Percentiles rank a stretch among this genome's conserved stretches.
These are phyloP conservation scores for Synanthedon vespiformis DNA, from an alignment of 2,888 invertebrate species.

Conservation along the genomic window DNA sequence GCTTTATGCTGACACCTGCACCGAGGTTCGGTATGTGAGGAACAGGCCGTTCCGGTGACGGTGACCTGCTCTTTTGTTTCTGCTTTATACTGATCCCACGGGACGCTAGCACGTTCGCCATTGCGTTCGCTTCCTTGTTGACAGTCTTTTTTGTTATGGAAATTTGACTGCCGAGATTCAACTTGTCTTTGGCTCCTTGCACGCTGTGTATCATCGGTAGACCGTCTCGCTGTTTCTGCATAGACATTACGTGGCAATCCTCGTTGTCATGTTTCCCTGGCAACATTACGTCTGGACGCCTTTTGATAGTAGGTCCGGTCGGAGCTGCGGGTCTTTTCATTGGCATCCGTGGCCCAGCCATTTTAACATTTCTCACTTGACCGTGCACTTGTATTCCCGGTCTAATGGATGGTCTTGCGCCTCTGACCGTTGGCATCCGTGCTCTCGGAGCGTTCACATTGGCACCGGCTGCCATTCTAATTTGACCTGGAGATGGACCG, in stretches of 20 bases:
- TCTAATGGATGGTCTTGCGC: constrained; percentile 40
- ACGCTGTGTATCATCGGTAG: constrained; percentile 81
- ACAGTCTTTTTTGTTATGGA: constrained; percentile 75
- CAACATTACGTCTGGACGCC: constrained; percentile 73
- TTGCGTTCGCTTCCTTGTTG: constrained; percentile 79
- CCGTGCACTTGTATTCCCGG: constrained; percentile 57
- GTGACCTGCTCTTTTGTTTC: constrained; percentile 67
- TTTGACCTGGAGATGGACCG: constrained; percentile 38
- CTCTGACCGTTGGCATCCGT: constrained; percentile 43
- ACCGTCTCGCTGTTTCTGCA: constrained; percentile 79
- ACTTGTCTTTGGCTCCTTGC: constrained; percentile 72
- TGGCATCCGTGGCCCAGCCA: constrained; percentile 46
- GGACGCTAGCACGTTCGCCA: constrained; percentile 81
- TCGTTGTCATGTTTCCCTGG: constrained; percentile 80
- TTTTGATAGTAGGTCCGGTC: constrained; percentile 43
- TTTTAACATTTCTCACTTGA: constrained; percentile 38
- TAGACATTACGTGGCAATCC: constrained; percentile 80
- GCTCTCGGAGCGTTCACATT: constrained; percentile 36
- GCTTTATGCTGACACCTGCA: constrained; percentile 66
- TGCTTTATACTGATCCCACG: constrained; percentile 83
- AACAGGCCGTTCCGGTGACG: constrained; percentile 51
- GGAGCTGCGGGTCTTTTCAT: constrained; percentile 42
- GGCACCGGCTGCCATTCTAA: constrained; percentile 48
- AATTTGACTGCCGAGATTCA: constrained; percentile 80
- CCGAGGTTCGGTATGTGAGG: constrained; percentile 62